Evolutionary conservation across 2,797 vertebrate species (phyloP), one percentile per base, ranked within the genome.

Genomic region (Spinibarbus caldwelli): DNA sequence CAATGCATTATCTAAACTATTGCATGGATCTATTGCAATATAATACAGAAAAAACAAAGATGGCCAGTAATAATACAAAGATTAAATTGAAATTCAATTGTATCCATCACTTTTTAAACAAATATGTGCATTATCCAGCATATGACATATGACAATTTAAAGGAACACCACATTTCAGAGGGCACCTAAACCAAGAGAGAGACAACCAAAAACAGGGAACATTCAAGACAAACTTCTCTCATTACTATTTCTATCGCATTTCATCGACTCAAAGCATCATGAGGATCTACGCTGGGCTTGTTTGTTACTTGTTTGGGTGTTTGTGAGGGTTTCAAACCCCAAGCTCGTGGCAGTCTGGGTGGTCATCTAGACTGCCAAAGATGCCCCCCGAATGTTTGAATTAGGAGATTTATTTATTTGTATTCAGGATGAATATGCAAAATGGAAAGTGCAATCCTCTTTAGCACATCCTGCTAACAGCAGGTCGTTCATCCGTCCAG

Each of bases 331-430:
- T 91, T 83, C 17, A 72, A 89, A 80, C 92, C 92, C 89, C 59
- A 89, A 86, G 83, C 86, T 67, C 84, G 85, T n/a, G 90, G 91
- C 91, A 79, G 88, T 81, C 87, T 94, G 94, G 94, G 94, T 95
- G 95, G 95, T 87, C 94, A 2, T 2, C 38, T 87, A 72, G 49
- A 6, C 41, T 70, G 92, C 93, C 94, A 95, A 94, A 88, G 92
- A 94, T 94, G 92, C 91, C 89, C 89, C 89, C 38, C 62, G 82
- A 43, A 57, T 94, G 92, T 95, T 95, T 94, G 93, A 93, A 94
- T 92, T 90, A 85, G 52, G 81, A 91, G 89, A 89, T 94, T 92
- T 95, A 94, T 94, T 95, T 94, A 93, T 95, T 94, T 95, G 93
- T 90, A 88, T 92, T 94, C 87, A 86, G 91, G 90, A 93, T 92